Base-by-base conservation (phyloP, 2,888 invertebrate genomes). In the Hirtodrosophila histrioides region DNA sequence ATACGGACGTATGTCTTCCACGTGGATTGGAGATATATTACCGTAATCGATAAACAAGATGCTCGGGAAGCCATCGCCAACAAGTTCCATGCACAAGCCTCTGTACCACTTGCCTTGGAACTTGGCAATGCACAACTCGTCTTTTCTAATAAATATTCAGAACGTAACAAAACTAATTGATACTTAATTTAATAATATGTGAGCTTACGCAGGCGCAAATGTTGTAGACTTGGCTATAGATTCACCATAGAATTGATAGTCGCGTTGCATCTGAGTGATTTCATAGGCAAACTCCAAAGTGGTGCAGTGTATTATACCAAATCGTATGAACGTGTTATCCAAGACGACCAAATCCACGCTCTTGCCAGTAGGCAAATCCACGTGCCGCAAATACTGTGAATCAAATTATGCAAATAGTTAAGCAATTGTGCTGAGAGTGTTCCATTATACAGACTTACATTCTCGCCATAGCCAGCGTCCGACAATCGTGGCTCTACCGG, bases 11-110 rank as follows among this genome's bases (percentile, higher is more conserved):
- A 92, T 91, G 11, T 89, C 69, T 3, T 84, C 57, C 0, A 92
- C 79, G 41, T 79, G 75, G 1, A 87, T 77, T 4, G 81, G 63
- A 0, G 69, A 64, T 23, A 91, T 80, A 33, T 90, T 91, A 0
- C 92, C 92, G 63, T 89, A 91, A 54, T 92, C 92, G 11, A 91
- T 69, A 44, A 92, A 92, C 4, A 85, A 56, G 39, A 92, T 89
- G 24, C 89, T 85, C 0, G 91, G 92, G 69, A 89, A 67, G 0
- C 91, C 91, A 86, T 92, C 91, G 12, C 91, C 91, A 2, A 90
- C 89, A 11, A 85, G 68, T 63, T 92, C 91, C 50, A 91, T 44
- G 50, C 89, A 90, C 37, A 84, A 45, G 0, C 90, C 91, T 3
- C 92, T 90, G 70, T 90, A 90, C 92, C 92, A 92, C 7, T 81